Evolutionary conservation across 2,113 vertebrate genomes (phyloP).

Genomic region (Cranoglanis bouderius): DNA sequence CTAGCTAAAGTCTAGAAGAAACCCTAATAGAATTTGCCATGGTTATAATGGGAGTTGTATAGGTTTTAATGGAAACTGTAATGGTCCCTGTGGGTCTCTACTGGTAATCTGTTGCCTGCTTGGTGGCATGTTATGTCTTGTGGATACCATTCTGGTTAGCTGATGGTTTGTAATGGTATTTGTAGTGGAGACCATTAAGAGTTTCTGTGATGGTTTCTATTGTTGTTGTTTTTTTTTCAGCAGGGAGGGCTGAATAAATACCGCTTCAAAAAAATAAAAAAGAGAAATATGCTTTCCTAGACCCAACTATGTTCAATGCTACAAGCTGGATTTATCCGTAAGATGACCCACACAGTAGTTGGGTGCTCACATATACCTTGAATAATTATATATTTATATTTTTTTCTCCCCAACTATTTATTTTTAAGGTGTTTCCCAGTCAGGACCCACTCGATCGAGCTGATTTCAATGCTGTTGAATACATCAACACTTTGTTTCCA

Average conservation of each 20-base stretch:
- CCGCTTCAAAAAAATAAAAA: neutral
- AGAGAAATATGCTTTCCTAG: neutral
- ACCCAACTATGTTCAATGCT: neutral
- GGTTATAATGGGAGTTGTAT: too few species aligned
- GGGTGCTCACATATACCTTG: neutral
- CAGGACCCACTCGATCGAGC: conserved; percentile 94
- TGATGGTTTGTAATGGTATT: too few species aligned
- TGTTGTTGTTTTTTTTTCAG: too few species aligned
- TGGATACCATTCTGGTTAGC: too few species aligned
- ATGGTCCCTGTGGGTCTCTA: too few species aligned
- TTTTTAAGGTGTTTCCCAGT: conserved; percentile 90
- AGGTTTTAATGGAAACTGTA: too few species aligned
- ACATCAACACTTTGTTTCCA: conserved; percentile 95
- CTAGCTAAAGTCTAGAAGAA: neutral
- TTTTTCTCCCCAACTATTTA: neutral
- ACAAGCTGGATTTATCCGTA: neutral
- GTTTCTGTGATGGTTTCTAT: too few species aligned
- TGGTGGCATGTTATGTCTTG: too few species aligned
- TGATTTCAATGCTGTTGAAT: conserved; percentile 98
- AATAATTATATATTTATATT: too few species aligned
- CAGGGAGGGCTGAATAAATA: neutral
- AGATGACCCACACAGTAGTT: neutral
- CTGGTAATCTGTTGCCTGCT: too few species aligned
- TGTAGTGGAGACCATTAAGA: too few species aligned
- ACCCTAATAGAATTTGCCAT: too few species aligned